Evolutionary conservation across 2,888 invertebrate species (phyloP).

Genomic region (Rhodophaea formosa): DNA sequence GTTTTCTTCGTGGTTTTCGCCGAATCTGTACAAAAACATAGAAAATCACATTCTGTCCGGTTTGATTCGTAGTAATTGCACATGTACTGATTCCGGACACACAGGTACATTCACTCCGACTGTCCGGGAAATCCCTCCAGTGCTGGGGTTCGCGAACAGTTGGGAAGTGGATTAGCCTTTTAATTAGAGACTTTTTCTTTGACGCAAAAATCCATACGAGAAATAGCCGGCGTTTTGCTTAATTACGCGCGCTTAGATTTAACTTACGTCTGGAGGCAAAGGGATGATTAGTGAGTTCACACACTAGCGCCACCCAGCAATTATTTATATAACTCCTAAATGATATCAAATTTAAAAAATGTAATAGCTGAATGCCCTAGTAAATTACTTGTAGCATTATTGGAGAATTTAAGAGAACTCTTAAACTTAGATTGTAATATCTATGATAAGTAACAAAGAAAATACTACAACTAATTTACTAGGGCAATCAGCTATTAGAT

Average conservation of each 20-base stretch:
- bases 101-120: slow-evolving; percentile 31
- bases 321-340: no score
- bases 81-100: slow-evolving; percentile 37
- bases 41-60: slow-evolving; percentile 46
- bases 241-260: neutral
- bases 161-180: slow-evolving; percentile 35
- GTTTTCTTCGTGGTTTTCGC: slow-evolving; percentile 32
- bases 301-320: no score
- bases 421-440: no score
- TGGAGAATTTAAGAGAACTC: no score
- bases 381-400: no score
- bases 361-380: no score
- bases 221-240: slow-evolving; percentile 1
- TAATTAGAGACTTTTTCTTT: slow-evolving; percentile 36
- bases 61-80: slow-evolving; percentile 50
- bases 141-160: slow-evolving; percentile 30
- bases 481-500: no score
- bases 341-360: no score
- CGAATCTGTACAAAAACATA: slow-evolving; percentile 34
- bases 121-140: slow-evolving; percentile 25
- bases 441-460: no score
- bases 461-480: no score
- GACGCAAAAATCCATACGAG: slow-evolving; percentile 1
- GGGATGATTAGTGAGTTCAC: no score
- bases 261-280: no score